phyloP scores from a whole-genome alignment of 2,888 invertebrate genomes.

The Apodemia duryi region DNA sequence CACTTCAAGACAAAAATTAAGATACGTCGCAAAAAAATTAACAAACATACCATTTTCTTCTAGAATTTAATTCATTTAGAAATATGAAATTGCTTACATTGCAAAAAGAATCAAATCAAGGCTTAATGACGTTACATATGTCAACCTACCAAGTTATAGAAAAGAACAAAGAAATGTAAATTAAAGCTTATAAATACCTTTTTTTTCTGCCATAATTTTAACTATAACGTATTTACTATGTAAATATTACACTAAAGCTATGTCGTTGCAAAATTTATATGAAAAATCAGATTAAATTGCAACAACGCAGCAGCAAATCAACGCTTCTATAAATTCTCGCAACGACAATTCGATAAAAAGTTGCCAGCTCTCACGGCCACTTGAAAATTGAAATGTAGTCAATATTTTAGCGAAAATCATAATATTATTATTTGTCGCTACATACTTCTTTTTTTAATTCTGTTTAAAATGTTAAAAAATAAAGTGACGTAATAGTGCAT shows the following conservation, averaged over 20 bases:
- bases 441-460: too few relatives aligned
- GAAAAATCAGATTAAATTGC: conserved; percentile 43
- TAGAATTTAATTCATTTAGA: not conserved
- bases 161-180: conserved; percentile 65
- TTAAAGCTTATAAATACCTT: conserved; percentile 72
- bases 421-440: not conserved
- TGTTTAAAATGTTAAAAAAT: not conserved
- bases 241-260: conserved; percentile 44
- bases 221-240: conserved; percentile 50
- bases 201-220: conserved; percentile 75
- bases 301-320: conserved; percentile 55
- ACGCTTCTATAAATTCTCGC: conserved; percentile 44
- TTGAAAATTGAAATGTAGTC: not conserved
- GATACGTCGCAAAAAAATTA: conserved; percentile 16
- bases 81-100: conserved; percentile 21
- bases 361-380: not conserved
- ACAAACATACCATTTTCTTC: not conserved
- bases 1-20: conserved; percentile 29
- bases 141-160: conserved; percentile 51
- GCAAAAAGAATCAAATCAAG: conserved; percentile 27
- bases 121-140: conserved; percentile 68
- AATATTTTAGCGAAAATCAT: not conserved
- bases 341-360: conserved; percentile 34
- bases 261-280: conserved; percentile 39
- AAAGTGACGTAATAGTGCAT: too few relatives aligned